phyloP scores from a whole-genome alignment of 2,888 invertebrate genomes.

The Macrophya alboannulata region DNA sequence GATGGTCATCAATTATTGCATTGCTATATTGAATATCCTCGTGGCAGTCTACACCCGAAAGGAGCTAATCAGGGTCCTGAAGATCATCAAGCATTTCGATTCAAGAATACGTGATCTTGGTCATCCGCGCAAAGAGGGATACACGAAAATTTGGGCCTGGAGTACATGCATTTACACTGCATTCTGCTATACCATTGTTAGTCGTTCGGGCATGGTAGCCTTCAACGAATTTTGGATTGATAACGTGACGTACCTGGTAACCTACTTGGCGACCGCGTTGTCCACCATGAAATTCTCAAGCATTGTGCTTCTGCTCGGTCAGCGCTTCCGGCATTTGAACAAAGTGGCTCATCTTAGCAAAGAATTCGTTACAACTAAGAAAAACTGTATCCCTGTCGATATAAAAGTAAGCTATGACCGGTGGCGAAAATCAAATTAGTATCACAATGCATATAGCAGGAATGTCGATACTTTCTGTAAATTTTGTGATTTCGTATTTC shows the following conservation, averaged over 20 bases:
- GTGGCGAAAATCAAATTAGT: not conserved
- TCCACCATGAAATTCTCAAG: slow-evolving; percentile 72
- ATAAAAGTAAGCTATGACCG: slow-evolving; percentile 57
- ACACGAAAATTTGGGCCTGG: slow-evolving; percentile 66
- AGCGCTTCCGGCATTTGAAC: slow-evolving; percentile 73
- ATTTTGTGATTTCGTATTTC: not conserved
- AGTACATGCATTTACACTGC: slow-evolving; percentile 57
- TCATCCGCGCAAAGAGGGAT: slow-evolving; percentile 66
- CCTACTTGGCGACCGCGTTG: slow-evolving; percentile 69
- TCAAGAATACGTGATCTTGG: slow-evolving; percentile 66
- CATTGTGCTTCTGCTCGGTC: slow-evolving; percentile 68
- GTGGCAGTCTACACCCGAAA: slow-evolving; percentile 62
- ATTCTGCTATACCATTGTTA: slow-evolving; percentile 67
- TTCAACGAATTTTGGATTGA: slow-evolving; percentile 68
- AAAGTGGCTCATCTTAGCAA: slow-evolving; percentile 62
- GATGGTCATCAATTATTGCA: slow-evolving; percentile 69
- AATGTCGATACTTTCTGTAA: not conserved
- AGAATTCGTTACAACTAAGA: not conserved
- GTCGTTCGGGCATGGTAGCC: slow-evolving; percentile 71
- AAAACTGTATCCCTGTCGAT: slow-evolving; percentile 54
- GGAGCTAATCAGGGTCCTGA: slow-evolving; percentile 70
- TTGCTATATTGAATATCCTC: slow-evolving; percentile 66
- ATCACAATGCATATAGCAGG: not conserved
- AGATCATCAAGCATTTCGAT: slow-evolving; percentile 73
- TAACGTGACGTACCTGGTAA: slow-evolving; percentile 70